Base-by-base conservation (phyloP, 2,113 vertebrate species). In the Phalacrocorax carbo region DNA sequence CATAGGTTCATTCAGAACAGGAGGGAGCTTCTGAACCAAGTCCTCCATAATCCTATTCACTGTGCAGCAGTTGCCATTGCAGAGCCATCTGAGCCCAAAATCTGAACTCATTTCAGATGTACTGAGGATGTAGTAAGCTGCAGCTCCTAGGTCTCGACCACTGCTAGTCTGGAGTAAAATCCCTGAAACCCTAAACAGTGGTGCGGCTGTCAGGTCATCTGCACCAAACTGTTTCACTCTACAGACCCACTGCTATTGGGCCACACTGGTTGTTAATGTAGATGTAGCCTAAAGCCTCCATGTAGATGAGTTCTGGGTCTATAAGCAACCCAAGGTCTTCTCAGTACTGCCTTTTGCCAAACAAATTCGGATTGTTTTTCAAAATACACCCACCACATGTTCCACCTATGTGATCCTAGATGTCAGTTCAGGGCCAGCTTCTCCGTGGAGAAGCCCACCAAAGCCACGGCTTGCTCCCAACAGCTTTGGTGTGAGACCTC, bases 1-100 rank as follows among this genome's bases (percentile, higher is more conserved):
- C 62, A 22, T 65, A 75, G 49, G 54, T 83, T 96, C 92, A 23
- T 82, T 95, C 75, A 79, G 73, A 87, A 69, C 58, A 88, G 85
- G 70, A 91, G 29, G 44, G 65, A 49, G 34, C 66, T 93, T 76
- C 82, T 82, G 66, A 93, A 93, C 62, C 84, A 87, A 83, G 85
- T 73, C 70, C 80, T 86, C 40, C 27, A 0, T 72, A 78, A 88
- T 73, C 66, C 66, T 88, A 57, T 88, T 95, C 76, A 70, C 82
- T 46, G 75, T 19, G 54, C 2, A 2, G 79, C 6, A 0, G 54
- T 48, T 93, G 61, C 91, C 70, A 40, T 17, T 85, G 81, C 87
- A 82, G 86, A 90, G 54, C 62, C 65, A 17, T 32, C 54, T 80
- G 84, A 77, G 84, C 78, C 61, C 48, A 90, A 80, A 95, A 82